These are phyloP conservation scores for Ceratina australensis DNA, from an alignment of 1,140 invertebrate species.

Conservation along the genomic window DNA sequence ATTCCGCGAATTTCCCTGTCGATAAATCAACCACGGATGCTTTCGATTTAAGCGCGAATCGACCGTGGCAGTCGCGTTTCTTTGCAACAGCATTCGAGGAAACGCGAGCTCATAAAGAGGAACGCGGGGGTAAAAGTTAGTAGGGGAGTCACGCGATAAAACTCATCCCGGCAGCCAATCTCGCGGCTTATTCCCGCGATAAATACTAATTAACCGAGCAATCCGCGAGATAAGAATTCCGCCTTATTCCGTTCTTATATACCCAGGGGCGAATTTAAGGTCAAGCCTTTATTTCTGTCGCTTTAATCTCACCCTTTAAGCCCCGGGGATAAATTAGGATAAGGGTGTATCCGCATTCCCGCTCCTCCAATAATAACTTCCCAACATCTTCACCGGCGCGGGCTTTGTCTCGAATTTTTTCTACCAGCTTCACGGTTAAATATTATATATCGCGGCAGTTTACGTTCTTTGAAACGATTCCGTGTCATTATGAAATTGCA, in stretches of 20 bases:
- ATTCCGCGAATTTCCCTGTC: too few species aligned
- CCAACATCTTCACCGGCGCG: too few species aligned
- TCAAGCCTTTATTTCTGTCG: slow-evolving; percentile 26
- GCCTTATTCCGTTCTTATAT: slow-evolving; percentile 27
- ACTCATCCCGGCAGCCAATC: slow-evolving; percentile 47
- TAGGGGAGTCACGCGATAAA: slow-evolving; percentile 57
- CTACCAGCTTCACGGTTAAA: too few species aligned
- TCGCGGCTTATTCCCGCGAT: slow-evolving; percentile 47
- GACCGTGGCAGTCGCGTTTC: too few species aligned
- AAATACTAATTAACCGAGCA: slow-evolving; percentile 60
- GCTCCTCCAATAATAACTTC: too few species aligned
- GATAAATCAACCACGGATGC: too few species aligned
- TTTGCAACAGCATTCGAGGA: neutral
- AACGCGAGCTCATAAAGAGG: slow-evolving; percentile 7
- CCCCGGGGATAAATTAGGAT: slow-evolving; percentile 21
- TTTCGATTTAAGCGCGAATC: too few species aligned
- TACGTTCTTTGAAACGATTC: too few species aligned
- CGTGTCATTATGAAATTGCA: too few species aligned
- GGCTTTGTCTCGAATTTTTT: too few species aligned
- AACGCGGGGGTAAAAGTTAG: slow-evolving; percentile 29
- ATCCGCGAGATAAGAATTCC: slow-evolving; percentile 49
- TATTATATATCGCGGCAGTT: too few species aligned
- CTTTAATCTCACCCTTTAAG: slow-evolving; percentile 21
- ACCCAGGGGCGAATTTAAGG: slow-evolving; percentile 23
- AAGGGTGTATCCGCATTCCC: neutral